Conservation (phyloP, 2,888 invertebrate species). For the Bruchidius siliquastri region DNA sequence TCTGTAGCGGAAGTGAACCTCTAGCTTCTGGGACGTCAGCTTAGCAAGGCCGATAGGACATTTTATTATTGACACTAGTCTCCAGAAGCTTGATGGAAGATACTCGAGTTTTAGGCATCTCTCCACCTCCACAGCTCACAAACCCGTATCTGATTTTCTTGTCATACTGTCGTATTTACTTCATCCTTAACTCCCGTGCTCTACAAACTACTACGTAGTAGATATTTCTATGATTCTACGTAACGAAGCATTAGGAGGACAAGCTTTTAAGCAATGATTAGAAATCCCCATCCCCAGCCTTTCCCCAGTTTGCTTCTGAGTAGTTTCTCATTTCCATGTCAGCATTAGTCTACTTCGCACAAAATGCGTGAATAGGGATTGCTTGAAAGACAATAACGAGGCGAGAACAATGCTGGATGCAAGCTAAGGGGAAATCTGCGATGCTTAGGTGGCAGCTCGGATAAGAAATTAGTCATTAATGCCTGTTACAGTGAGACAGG, state of each 20-base stretch:
- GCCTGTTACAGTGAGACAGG: background rate
- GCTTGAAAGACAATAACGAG: background rate
- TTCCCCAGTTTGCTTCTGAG: background rate
- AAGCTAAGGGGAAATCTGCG: background rate
- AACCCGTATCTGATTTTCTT: too few species aligned
- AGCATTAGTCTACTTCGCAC: conserved; percentile 33
- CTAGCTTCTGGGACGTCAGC: too few species aligned
- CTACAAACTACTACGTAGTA: too few species aligned
- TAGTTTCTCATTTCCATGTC: background rate
- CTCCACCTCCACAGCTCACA: too few species aligned
- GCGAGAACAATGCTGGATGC: background rate
- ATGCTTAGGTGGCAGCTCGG: background rate
- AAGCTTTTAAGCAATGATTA: background rate
- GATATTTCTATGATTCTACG: too few species aligned
- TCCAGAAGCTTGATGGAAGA: too few species aligned
- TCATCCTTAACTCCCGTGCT: too few species aligned
- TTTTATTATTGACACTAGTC: too few species aligned
- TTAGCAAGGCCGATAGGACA: too few species aligned
- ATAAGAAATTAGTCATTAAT: background rate
- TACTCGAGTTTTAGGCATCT: too few species aligned
- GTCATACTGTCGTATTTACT: too few species aligned
- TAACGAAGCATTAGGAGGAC: background rate
- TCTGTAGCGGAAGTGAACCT: too few species aligned
- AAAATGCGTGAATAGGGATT: conserved; percentile 34
- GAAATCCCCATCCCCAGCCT: background rate